These are phyloP conservation scores for Drosophila pectinifera DNA, from an alignment of 1,140 invertebrate genomes.

Conservation along the genomic window DNA sequence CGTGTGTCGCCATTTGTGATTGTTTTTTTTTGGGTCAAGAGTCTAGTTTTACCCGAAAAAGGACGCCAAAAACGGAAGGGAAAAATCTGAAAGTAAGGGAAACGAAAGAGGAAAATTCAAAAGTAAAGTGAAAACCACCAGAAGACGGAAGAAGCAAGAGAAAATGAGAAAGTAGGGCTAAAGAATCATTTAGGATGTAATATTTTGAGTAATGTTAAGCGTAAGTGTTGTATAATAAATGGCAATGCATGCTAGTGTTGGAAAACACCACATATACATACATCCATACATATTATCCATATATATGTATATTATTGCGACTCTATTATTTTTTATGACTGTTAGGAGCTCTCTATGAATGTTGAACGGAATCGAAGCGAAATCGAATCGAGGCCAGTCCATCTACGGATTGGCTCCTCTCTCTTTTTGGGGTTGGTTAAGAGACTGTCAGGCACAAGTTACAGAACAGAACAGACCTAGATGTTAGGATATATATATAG, in stretches of 20 bases:
- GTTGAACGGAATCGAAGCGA: slow-evolving; percentile 65
- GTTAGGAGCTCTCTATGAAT: slow-evolving; percentile 74
- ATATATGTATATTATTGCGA: slow-evolving; percentile 23
- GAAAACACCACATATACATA: slow-evolving; percentile 24
- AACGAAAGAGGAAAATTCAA: slow-evolving; percentile 15
- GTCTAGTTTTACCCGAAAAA: slow-evolving; percentile 46
- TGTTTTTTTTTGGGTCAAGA: slow-evolving; percentile 62
- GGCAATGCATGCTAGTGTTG: slow-evolving; percentile 51
- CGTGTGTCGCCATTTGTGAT: slow-evolving; percentile 72
- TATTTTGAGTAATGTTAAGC: slow-evolving; percentile 59
- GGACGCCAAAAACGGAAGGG: slow-evolving; percentile 37
- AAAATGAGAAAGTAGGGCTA: background rate
- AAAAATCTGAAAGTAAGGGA: slow-evolving; percentile 26
- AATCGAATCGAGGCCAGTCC: slow-evolving; percentile 47
- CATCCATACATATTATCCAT: slow-evolving; percentile 21
- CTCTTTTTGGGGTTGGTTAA: slow-evolving; percentile 55
- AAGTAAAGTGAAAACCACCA: slow-evolving; percentile 39
- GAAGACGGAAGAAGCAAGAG: background rate
- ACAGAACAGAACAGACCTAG: slow-evolving; percentile 52
- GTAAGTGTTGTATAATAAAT: slow-evolving; percentile 60
- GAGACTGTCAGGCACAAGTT: slow-evolving; percentile 71
- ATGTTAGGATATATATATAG: slow-evolving; percentile 40
- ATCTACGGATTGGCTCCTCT: slow-evolving; percentile 40
- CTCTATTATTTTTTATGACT: slow-evolving; percentile 65
- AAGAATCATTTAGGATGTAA: slow-evolving; percentile 29